Conservation (phyloP, 2,888 invertebrate species). For the Scaptomyza flava region DNA sequence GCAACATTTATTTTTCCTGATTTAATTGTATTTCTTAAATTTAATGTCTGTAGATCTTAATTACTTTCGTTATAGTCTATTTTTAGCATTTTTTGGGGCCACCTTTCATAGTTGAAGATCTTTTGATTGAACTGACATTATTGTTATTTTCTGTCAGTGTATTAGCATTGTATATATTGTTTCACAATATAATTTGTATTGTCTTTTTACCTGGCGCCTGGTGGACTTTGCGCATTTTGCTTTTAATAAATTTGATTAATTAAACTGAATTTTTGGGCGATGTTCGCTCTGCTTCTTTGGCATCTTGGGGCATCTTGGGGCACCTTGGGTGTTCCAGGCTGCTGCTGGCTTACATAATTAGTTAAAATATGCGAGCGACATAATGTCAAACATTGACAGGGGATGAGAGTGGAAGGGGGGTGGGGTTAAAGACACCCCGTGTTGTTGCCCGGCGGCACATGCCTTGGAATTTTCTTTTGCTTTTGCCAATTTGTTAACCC, state of each 20-base stretch:
- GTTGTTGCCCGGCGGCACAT: constrained; percentile 26
- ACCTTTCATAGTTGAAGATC: background rate
- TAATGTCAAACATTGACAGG: constrained; percentile 42
- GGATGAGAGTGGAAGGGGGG: background rate
- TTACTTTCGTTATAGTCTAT: no score
- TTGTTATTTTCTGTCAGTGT: background rate
- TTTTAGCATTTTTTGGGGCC: no score
- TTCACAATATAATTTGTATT: background rate
- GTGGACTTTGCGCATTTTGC: background rate
- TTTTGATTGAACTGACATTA: background rate
- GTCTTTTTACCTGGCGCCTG: constrained; percentile 14
- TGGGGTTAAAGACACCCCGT: constrained; percentile 8
- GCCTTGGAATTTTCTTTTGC: constrained; percentile 50
- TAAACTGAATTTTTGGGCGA: constrained; percentile 52
- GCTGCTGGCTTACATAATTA: constrained; percentile 57
- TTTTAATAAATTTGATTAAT: constrained; percentile 74
- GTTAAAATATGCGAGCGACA: constrained; percentile 67
- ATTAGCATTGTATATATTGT: background rate
- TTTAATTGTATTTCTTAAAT: no score
- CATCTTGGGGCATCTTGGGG: constrained; percentile 13
- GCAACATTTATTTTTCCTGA: no score
- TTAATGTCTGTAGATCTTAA: no score
- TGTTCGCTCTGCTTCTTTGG: constrained; percentile 21
- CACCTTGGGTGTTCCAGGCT: background rate
- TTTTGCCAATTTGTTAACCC: constrained; percentile 46